These are phyloP conservation scores for Melospiza georgiana DNA, from an alignment of 2,113 vertebrate genomes.

Conservation along the genomic window DNA sequence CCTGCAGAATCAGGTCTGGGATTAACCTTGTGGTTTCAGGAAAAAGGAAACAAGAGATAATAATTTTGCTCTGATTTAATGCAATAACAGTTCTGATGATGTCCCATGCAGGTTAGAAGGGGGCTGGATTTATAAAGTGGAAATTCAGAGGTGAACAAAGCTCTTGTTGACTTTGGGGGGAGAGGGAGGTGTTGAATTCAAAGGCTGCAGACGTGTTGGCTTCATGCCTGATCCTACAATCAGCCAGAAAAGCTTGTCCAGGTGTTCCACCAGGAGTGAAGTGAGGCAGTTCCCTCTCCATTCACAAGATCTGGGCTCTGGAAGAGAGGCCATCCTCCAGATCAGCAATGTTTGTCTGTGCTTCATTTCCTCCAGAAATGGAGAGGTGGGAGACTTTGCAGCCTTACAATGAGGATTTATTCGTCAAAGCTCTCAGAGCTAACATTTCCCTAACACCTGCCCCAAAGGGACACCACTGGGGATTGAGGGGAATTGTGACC, in stretches of 20 bases:
- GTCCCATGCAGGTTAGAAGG: background rate
- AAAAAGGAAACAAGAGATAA: background rate
- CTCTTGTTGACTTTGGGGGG: background rate
- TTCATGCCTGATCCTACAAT: rapidly evolving
- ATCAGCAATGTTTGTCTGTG: rapidly evolving
- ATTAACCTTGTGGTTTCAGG: background rate
- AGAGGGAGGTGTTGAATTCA: background rate
- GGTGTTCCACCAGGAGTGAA: background rate
- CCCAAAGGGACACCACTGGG: background rate
- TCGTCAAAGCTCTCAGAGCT: background rate
- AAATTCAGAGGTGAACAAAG: background rate
- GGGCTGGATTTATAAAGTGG: background rate
- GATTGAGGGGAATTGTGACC: background rate
- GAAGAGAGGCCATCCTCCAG: background rate
- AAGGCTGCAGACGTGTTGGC: background rate
- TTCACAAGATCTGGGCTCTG: background rate
- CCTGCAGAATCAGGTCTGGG: background rate
- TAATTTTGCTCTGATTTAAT: background rate
- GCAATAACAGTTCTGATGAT: background rate
- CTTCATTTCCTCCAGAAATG: background rate
- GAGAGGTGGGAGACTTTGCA: background rate
- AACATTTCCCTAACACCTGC: background rate
- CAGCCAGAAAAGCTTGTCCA: background rate
- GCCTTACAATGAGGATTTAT: background rate
- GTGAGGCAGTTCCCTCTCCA: background rate